These are phyloP conservation scores for Spilosoma lubricipeda DNA, from an alignment of 2,888 invertebrate species.

Conservation along the genomic window DNA sequence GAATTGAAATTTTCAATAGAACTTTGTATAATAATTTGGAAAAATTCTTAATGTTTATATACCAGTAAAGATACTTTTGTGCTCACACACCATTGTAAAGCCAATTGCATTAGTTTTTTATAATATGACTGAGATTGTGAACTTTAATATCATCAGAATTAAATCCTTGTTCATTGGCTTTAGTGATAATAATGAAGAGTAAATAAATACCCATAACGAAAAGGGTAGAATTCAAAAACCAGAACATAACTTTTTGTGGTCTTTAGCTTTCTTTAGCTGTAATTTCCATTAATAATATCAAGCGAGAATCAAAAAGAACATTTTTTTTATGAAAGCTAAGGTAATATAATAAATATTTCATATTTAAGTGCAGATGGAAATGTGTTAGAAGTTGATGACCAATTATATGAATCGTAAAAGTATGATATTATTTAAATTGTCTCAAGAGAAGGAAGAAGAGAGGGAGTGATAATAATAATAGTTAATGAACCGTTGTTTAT, in stretches of 20 bases:
- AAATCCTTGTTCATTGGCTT: background rate
- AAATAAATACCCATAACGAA: background rate
- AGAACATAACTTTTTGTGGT: background rate
- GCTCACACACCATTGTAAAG: background rate
- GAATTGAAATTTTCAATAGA: background rate
- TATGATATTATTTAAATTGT: background rate
- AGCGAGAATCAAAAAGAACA: background rate
- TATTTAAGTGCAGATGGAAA: background rate
- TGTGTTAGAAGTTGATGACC: background rate
- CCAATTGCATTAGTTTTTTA: background rate
- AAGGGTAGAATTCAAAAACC: background rate
- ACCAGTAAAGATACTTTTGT: background rate
- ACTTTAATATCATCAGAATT: background rate
- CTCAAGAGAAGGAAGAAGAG: slow-evolving; percentile 2
- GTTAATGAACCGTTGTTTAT: slow-evolving; percentile 19
- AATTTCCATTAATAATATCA: background rate
- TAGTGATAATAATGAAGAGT: background rate
- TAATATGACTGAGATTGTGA: background rate
- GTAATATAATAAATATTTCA: background rate
- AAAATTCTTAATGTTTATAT: background rate
- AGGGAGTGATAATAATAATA: slow-evolving; percentile 29
- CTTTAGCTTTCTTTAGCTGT: background rate
- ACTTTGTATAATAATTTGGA: background rate
- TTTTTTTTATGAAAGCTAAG: background rate
- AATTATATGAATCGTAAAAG: background rate